phyloP scores from a whole-genome alignment of 2,888 invertebrate genomes.

The Cyrtodaria siliqua region DNA sequence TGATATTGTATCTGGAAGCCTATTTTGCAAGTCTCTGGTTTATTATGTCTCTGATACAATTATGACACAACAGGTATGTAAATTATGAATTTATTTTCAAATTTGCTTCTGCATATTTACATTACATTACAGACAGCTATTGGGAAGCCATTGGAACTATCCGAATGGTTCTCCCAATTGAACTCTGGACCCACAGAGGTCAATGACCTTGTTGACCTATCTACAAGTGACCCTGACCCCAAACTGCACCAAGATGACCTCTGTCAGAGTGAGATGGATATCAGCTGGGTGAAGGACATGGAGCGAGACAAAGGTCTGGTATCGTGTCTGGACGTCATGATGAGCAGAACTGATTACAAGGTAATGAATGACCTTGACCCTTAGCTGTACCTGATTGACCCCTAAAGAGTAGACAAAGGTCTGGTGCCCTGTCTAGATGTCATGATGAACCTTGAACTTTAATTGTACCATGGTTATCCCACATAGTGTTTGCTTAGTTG shows the following conservation, averaged over 20 bases:
- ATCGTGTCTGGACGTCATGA: conserved; percentile 32
- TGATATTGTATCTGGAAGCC: too few relatives aligned
- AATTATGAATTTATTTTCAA: too few relatives aligned
- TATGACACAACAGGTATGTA: too few relatives aligned
- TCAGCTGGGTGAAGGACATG: conserved; percentile 35
- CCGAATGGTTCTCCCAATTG: conserved; percentile 24
- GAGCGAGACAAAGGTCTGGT: conserved; percentile 19
- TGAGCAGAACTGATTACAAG: conserved; percentile 36
- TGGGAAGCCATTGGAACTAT: conserved; percentile 16
- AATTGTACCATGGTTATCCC: too few relatives aligned
- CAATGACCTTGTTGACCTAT: conserved; percentile 38
- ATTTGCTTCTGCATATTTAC: too few relatives aligned
- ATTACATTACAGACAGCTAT: conserved; percentile 7
- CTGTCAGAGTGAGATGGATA: conserved; percentile 30
- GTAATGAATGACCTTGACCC: conserved; percentile 15
- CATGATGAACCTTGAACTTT: too few relatives aligned
- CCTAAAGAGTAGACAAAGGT: too few relatives aligned
- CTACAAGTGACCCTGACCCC: conserved; percentile 19
- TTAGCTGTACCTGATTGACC: too few relatives aligned
- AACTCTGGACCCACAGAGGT: conserved; percentile 11
- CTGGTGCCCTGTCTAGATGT: too few relatives aligned
- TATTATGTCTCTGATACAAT: too few relatives aligned
- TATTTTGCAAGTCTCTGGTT: too few relatives aligned
- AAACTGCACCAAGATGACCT: conserved; percentile 1
- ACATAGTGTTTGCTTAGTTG: too few relatives aligned